These are phyloP conservation scores for Bubo scandiacus DNA, from an alignment of 2,113 vertebrate genomes.

Conservation along the genomic window DNA sequence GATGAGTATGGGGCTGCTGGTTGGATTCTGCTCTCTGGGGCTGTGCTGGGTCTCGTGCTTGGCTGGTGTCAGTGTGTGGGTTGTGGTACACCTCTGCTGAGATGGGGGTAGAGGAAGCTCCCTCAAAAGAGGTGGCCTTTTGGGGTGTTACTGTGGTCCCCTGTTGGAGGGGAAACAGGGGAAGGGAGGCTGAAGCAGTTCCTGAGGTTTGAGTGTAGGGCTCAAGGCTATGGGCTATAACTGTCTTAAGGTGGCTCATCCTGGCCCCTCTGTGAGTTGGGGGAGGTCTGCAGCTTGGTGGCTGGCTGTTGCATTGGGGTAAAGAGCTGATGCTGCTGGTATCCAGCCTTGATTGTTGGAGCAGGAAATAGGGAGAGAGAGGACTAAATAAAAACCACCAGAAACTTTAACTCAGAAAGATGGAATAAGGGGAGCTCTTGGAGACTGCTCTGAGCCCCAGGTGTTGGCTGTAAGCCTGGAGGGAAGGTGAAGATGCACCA, in stretches of 20 bases:
- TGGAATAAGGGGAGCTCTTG: neutral
- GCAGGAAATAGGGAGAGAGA: neutral
- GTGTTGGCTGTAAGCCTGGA: neutral
- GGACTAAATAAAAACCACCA: rapidly evolving
- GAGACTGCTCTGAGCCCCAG: neutral
- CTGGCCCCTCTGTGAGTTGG: neutral
- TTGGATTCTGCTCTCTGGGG: no score
- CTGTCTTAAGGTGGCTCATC: neutral
- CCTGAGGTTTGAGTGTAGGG: neutral
- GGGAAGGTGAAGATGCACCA: neutral
- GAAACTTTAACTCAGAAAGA: neutral
- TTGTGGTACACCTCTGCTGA: neutral
- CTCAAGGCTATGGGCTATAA: rapidly evolving
- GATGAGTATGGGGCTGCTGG: rapidly evolving
- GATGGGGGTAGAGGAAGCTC: neutral
- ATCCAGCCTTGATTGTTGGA: neutral
- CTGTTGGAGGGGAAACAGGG: rapidly evolving
- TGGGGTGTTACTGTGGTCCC: no score
- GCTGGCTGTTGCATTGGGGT: neutral
- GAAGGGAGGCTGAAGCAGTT: neutral
- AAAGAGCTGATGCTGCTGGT: neutral
- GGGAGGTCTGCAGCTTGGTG: neutral
- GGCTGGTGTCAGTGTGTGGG: rapidly evolving
- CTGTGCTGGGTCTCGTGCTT: neutral
- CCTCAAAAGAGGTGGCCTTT: rapidly evolving